Evolutionary conservation across 2,888 invertebrate species (phyloP), one percentile per base, ranked within the genome.

Genomic region (Drosophila paucipuncta): DNA sequence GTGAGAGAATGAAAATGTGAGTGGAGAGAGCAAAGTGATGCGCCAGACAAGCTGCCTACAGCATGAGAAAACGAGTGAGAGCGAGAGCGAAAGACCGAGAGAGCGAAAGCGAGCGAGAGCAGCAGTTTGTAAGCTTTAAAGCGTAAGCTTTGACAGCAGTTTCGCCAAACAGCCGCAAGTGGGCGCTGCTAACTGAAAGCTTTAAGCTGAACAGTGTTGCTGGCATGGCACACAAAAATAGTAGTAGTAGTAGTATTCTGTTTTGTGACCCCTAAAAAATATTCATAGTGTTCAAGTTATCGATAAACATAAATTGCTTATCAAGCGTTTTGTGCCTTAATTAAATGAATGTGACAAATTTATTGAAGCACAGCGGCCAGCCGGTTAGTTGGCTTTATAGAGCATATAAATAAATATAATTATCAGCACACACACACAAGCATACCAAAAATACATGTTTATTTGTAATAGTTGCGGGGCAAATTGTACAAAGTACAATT

Each of bases 21-120:
- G 35, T 25, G 33, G n/a, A 43, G 49, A 30, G 57, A 41, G 54
- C 16, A 28, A 35, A 30, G 35, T 55, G 49, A 59, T 53, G 61
- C 61, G 78, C 82, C 82, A 89, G 89, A 85, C 84, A 76, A 86
- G 50, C 39, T 83, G 84, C 89, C 84, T 75, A 52, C 76, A 70
- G 60, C 85, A 78, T 64, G 52, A 33, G 59, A 68, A 47, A n/a
- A 33, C 16, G 39, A 37, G 2, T n/a, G 49, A 31, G 31, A n/a
- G 22, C 22, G 33, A 4, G 39, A 31, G 18, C 35, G 41, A 57
- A 52, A 6, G 25, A 13, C 18, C 58, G 33, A 33, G 63, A 47
- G 35, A n/a, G 63, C 13, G 2, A 57, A 30, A 39, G 33, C 18
- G 52, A 28, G 28, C 18, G 13, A 47, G 47, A 6, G n/a, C 22